Conservation (phyloP, 2,113 vertebrate genomes). For the Isichthys henryi region DNA sequence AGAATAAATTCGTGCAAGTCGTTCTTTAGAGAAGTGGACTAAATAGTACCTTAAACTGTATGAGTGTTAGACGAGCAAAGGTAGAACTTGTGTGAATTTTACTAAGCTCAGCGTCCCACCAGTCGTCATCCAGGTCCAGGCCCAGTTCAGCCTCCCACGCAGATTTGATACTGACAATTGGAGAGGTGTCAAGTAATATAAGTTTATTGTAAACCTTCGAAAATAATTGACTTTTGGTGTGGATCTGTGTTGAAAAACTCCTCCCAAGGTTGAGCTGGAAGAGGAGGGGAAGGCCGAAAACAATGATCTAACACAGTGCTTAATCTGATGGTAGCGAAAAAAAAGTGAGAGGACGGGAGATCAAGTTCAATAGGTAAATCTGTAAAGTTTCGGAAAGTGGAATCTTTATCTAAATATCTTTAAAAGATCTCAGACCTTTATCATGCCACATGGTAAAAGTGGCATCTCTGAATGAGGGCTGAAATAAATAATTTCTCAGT, state of each 20-base stretch:
- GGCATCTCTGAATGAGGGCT: neutral
- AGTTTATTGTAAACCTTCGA: neutral
- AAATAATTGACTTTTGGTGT: neutral
- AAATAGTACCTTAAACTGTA: too few relatives aligned
- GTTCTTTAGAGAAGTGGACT: too few relatives aligned
- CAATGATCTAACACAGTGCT: neutral
- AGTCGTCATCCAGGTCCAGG: neutral
- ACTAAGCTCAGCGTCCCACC: neutral
- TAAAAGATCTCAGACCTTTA: conserved; percentile 1
- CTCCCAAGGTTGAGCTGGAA: neutral
- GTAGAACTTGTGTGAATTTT: neutral
- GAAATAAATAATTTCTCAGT: conserved; percentile 8
- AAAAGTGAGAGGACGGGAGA: neutral
- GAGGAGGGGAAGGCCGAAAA: neutral
- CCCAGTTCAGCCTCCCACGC: conserved; percentile 6
- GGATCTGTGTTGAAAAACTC: neutral
- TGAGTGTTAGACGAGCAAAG: neutral
- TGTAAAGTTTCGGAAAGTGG: conserved; percentile 1
- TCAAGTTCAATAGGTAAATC: neutral
- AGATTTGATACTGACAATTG: neutral
- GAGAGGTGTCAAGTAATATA: neutral
- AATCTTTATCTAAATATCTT: conserved; percentile 7
- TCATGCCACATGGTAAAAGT: neutral
- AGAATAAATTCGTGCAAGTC: too few relatives aligned
- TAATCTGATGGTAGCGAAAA: neutral